These are phyloP conservation scores for Malurus alboscapulatus DNA, from an alignment of 2,113 vertebrate species.

Conservation along the genomic window DNA sequence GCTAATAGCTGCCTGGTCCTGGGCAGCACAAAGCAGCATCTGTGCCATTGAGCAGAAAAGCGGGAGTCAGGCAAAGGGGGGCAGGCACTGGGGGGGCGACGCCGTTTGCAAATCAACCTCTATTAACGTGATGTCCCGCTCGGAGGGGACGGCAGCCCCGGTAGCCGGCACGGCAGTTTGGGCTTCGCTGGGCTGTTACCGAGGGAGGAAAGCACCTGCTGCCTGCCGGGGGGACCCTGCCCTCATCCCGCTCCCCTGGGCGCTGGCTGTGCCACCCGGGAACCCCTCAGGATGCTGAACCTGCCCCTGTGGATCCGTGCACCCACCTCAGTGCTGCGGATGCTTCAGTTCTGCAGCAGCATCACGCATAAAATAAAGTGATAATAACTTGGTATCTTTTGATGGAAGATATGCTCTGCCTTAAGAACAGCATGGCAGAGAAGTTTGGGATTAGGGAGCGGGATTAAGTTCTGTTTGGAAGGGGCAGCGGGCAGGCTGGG, in stretches of 20 bases:
- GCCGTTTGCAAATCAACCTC: constrained; percentile 78
- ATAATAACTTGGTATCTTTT: background rate
- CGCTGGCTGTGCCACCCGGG: rapidly evolving
- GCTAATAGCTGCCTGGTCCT: constrained; percentile 78
- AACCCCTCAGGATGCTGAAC: background rate
- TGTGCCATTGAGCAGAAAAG: constrained; percentile 80
- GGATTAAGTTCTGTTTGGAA: background rate
- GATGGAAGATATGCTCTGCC: rapidly evolving
- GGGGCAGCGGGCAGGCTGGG: background rate
- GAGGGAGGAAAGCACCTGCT: background rate
- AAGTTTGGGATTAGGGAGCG: background rate
- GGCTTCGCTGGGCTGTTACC: background rate
- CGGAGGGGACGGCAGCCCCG: background rate
- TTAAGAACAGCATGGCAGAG: background rate
- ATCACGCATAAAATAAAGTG: rapidly evolving
- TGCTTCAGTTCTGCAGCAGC: rapidly evolving
- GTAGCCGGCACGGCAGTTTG: background rate
- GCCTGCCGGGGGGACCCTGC: background rate
- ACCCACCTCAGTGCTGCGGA: background rate
- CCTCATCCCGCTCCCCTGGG: background rate
- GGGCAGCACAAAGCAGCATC: constrained; percentile 81
- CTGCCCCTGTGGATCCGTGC: rapidly evolving
- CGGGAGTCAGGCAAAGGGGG: constrained; percentile 73
- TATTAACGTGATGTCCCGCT: constrained; percentile 76
- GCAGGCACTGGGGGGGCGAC: constrained; percentile 14